phyloP scores from a whole-genome alignment of 2,888 invertebrate species.

The Priocnemis perturbator region DNA sequence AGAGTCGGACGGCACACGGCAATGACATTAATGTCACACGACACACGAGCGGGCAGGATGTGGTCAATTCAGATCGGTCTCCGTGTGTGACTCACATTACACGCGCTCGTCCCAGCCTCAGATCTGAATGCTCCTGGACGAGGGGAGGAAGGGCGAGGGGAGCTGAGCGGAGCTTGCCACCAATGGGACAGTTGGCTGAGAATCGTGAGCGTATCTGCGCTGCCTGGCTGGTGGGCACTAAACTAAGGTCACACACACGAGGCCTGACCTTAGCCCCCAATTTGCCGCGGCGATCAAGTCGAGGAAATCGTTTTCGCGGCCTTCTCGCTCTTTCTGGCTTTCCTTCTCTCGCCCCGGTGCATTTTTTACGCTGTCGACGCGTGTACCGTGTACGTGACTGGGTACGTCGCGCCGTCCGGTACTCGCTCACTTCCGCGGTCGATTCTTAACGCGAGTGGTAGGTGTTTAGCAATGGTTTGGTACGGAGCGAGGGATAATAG shows the following conservation, averaged over 20 bases:
- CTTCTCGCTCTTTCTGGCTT: constrained; percentile 28
- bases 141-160: constrained; percentile 27
- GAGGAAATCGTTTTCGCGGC: constrained; percentile 55
- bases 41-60: constrained; percentile 69
- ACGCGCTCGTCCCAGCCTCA: constrained; percentile 39
- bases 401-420: not conserved
- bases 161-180: constrained; percentile 49
- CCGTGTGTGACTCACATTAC: constrained; percentile 65
- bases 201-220: constrained; percentile 52
- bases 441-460: not conserved
- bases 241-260: constrained; percentile 56
- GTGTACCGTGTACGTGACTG: not conserved
- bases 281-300: constrained; percentile 52
- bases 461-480: too few species aligned
- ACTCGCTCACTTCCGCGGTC: not conserved
- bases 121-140: not conserved
- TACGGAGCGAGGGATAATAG: too few species aligned
- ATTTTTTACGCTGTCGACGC: not conserved
- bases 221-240: constrained; percentile 8
- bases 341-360: constrained; percentile 17
- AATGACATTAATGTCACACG: constrained; percentile 70
- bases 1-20: constrained; percentile 49
- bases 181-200: constrained; percentile 57
- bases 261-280: constrained; percentile 66
- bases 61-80: constrained; percentile 70